Conservation (phyloP, 1,140 invertebrate genomes). For the Branchinecta lynchi region DNA sequence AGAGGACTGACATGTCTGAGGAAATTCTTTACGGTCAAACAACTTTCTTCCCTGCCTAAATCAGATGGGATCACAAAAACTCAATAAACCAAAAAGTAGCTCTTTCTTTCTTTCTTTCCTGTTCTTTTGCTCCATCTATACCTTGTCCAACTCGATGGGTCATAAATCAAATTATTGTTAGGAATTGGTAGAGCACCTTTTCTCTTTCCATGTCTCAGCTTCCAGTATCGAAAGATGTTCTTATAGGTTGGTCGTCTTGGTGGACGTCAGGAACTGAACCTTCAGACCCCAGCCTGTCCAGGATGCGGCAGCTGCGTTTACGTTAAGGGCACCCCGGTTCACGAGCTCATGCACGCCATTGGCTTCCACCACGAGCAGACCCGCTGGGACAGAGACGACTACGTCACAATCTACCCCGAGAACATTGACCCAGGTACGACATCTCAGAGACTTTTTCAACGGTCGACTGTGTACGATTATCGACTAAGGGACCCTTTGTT, state of each 20-base stretch:
- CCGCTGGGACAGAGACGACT: slow-evolving; percentile 26
- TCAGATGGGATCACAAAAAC: too few species aligned
- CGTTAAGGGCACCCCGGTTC: slow-evolving; percentile 24
- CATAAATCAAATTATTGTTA: too few species aligned
- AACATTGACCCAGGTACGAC: slow-evolving; percentile 18
- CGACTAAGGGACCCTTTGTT: too few species aligned
- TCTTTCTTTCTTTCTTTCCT: too few species aligned
- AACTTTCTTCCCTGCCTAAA: too few species aligned
- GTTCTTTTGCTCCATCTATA: too few species aligned
- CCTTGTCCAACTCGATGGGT: too few species aligned
- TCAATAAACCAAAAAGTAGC: too few species aligned
- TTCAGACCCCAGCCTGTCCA: background rate
- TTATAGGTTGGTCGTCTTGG: slow-evolving; percentile 26
- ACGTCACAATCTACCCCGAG: slow-evolving; percentile 21
- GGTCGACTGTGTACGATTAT: too few species aligned
- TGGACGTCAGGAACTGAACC: slow-evolving; percentile 26
- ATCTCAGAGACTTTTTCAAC: too few species aligned
- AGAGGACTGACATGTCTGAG: too few species aligned
- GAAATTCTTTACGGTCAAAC: too few species aligned
- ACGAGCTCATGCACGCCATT: slow-evolving; percentile 34
- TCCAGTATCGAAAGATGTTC: slow-evolving; percentile 20
- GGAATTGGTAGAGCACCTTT: background rate
- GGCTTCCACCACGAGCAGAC: slow-evolving; percentile 30
- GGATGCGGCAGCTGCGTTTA: background rate
- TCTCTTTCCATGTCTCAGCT: background rate